A percentile compares a stretch with the other conserved stretches of the same genome.
Evolutionary conservation across 2,113 vertebrate genomes (phyloP).

Genomic region (Etheostoma spectabile): DNA sequence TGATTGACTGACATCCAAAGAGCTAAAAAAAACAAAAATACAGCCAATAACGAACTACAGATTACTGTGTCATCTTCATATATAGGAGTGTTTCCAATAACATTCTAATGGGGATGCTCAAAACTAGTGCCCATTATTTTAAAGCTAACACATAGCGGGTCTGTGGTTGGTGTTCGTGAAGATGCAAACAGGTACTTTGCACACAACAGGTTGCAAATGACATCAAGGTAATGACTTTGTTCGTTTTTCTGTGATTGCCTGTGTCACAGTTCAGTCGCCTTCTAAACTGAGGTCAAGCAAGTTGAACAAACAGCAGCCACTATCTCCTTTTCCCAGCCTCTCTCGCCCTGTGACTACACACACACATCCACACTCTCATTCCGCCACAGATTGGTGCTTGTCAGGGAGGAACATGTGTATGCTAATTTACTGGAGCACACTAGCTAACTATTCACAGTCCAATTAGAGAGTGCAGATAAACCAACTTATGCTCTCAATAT

Average conservation of each 20-base stretch:
- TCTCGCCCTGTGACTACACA: conserved; percentile 21
- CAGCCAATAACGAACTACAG: background rate
- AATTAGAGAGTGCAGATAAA: conserved; percentile 73
- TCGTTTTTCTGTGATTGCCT: conserved; percentile 62
- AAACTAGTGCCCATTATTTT: background rate
- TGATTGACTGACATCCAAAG: background rate
- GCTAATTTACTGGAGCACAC: conserved; percentile 61
- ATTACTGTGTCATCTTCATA: background rate
- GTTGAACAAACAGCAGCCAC: conserved; percentile 71
- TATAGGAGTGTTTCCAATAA: too few relatives aligned
- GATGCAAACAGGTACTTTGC: conserved; percentile 30
- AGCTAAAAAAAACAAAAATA: background rate
- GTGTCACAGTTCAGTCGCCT: conserved; percentile 67
- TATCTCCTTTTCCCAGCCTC: conserved; percentile 69
- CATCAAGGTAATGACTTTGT: conserved; percentile 51
- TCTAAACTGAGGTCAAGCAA: conserved; percentile 75
- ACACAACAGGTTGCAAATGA: conserved; percentile 31
- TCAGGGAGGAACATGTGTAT: conserved; percentile 62
- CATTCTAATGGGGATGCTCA: background rate
- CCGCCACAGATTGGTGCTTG: conserved; percentile 55
- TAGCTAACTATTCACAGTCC: conserved; percentile 59
- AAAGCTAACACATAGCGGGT: background rate
- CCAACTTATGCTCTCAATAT: conserved; percentile 59
- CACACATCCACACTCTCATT: conserved; percentile 33
- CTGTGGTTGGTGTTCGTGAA: conserved; percentile 21